Base-by-base conservation (phyloP, 2,888 invertebrate species). In the Tenthredo mesomela region DNA sequence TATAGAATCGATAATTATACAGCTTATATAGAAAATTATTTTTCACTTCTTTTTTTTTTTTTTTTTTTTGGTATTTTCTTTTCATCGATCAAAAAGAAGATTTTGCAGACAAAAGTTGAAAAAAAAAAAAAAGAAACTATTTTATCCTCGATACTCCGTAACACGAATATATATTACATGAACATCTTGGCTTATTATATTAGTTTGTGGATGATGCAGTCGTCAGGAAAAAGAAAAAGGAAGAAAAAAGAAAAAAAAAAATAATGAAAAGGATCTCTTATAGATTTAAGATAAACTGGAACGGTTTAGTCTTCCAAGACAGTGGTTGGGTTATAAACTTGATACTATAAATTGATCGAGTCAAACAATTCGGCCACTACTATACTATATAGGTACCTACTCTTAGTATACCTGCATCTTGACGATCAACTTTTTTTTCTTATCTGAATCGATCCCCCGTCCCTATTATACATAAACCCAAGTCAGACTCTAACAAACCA, bases 341-440 rank as follows among this genome's bases (percentile, higher is more conserved):
- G 80, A 80, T 80, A 80, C 80, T 80, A 80, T 61, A 80, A 80
- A 80, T 80, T 40, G 61, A 80, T 61, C 61, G 80, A 80, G 80
- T 80, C 80, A 25, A 80, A 80, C 80, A 33, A 33, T 77, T 77
- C 77, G 33, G 54, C 47, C 54, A 54, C 77, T 33, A 43, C 3
- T 7, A 67, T 7, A 67, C 67, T 25, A 33, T 18, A 29, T n/a
- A n/a, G n/a, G n/a, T n/a, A n/a, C n/a, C n/a, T n/a, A n/a, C n/a
- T n/a, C n/a, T 33, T 4, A 10, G 1, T 33, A 29, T 33, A 25
- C 67, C 67, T 33, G 25, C 12, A 67, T 33, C 43, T 43, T 43
- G 43, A 33, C 43, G 73, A 73, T 73, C 73, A 73, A 73, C 43
- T 73, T 73, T 73, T 73, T 73, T n/a, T 73, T 73, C 73, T 73